Percentiles rank a stretch among this genome's conserved stretches.
phyloP scores from a whole-genome alignment of 2,888 invertebrate species.

The Agelastica alni region DNA sequence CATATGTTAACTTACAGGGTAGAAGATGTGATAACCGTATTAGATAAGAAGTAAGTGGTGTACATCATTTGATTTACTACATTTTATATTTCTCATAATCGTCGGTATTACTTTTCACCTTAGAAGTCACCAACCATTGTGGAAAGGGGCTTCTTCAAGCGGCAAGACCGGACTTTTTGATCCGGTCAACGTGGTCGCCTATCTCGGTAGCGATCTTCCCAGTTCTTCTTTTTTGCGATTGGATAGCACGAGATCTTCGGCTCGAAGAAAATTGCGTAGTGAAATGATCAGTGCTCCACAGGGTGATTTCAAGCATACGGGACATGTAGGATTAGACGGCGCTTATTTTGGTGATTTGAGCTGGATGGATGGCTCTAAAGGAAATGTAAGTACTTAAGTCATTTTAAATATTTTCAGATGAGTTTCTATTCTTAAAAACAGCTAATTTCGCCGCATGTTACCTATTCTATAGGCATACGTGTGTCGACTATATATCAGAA shows the following conservation, averaged over 20 bases:
- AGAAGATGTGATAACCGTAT: slow-evolving; percentile 89
- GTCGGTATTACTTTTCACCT: slow-evolving; percentile 28
- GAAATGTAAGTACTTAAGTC: slow-evolving; percentile 48
- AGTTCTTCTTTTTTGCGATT: slow-evolving; percentile 60
- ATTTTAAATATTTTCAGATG: no score
- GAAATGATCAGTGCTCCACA: slow-evolving; percentile 98
- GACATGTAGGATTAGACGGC: slow-evolving; percentile 95
- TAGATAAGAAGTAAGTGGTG: slow-evolving; percentile 73
- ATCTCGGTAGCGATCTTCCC: slow-evolving; percentile 76
- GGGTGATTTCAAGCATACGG: slow-evolving; percentile 93
- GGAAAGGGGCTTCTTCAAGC: slow-evolving; percentile 89
- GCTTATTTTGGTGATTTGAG: slow-evolving; percentile 95
- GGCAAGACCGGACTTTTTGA: slow-evolving; percentile 94
- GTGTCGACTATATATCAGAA: no score
- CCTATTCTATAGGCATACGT: neutral
- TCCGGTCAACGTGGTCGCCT: slow-evolving; percentile 86
- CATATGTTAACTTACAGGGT: slow-evolving; percentile 80
- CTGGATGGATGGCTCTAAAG: slow-evolving; percentile 66
- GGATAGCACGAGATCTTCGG: slow-evolving; percentile 66
- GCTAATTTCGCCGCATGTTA: no score
- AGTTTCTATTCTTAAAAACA: no score
- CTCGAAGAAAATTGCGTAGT: slow-evolving; percentile 71
- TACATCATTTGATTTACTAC: neutral
- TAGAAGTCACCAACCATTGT: slow-evolving; percentile 69
- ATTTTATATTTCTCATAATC: slow-evolving; percentile 1